phyloP scores from a whole-genome alignment of 2,113 vertebrate genomes.

The Gasterosteus nipponicus region DNA sequence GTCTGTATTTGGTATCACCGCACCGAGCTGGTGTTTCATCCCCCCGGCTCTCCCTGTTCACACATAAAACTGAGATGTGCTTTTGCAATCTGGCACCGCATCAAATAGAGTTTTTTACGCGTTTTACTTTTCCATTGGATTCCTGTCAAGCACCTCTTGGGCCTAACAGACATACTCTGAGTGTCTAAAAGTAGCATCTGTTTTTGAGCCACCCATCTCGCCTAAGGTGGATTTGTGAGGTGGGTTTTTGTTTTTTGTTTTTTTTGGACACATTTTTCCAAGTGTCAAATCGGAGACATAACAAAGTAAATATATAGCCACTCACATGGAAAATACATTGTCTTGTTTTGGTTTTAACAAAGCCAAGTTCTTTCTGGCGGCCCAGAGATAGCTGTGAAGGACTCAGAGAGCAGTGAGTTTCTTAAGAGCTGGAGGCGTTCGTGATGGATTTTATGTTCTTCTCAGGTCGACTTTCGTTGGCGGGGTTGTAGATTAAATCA shows the following conservation, averaged over 20 bases:
- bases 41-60: constrained; percentile 15
- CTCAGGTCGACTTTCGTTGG: constrained; percentile 50
- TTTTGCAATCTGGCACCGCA: constrained; percentile 54
- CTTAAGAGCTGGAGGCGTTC: constrained; percentile 15
- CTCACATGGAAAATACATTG: constrained; percentile 43
- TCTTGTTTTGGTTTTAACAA: constrained; percentile 37
- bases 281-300: constrained; percentile 34
- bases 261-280: constrained; percentile 40
- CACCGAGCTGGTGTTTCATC: constrained; percentile 20
- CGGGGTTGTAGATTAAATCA: constrained; percentile 27
- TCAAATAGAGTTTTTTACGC: constrained; percentile 59
- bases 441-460: constrained; percentile 39
- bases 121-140: constrained; percentile 58
- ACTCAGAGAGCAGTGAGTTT: constrained; percentile 36
- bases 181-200: constrained; percentile 56
- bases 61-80: constrained; percentile 50
- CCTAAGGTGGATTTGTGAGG: constrained; percentile 41
- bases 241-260: constrained; percentile 21
- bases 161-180: constrained; percentile 34
- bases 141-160: constrained; percentile 35
- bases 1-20: constrained; percentile 20
- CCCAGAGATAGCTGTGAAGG: constrained; percentile 36
- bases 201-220: constrained; percentile 39
- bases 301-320: constrained; percentile 34
- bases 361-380: constrained; percentile 35